These are phyloP conservation scores for Aptenodytes forsteri DNA, from an alignment of 2,113 vertebrate species.

Conservation along the genomic window DNA sequence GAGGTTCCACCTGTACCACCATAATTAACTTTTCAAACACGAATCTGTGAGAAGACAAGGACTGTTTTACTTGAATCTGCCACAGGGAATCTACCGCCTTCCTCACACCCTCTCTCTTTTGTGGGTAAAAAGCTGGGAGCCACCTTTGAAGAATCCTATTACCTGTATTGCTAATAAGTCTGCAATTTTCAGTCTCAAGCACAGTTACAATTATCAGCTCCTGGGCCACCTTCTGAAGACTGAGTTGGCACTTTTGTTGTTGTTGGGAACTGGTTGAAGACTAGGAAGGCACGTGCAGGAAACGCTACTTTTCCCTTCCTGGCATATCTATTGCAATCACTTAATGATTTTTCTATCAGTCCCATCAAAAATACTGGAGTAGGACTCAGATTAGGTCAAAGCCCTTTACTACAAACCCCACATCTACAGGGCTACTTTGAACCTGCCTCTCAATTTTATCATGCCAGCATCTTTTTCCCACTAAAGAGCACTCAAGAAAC, in stretches of 20 bases:
- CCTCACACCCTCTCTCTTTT: not conserved
- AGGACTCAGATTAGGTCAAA: not conserved
- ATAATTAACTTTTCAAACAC: not conserved
- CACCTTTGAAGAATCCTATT: not conserved
- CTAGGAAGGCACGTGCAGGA: not conserved
- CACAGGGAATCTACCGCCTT: not conserved
- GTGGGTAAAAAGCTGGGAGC: not conserved
- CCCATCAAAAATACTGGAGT: not conserved
- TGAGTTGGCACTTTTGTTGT: fast-evolving
- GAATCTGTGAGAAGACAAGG: fast-evolving
- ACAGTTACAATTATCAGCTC: not conserved
- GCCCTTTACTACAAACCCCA: not conserved
- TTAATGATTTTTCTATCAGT: not conserved
- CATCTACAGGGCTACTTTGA: not conserved
- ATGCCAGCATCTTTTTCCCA: not conserved
- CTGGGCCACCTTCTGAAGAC: not conserved
- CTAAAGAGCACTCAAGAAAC: not conserved
- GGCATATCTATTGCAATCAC: not conserved
- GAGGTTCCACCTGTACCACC: not conserved
- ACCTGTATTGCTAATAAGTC: not conserved
- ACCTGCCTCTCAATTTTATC: not conserved
- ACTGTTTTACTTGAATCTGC: not conserved
- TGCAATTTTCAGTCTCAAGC: not conserved
- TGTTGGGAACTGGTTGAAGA: not conserved
- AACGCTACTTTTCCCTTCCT: not conserved